These are phyloP conservation scores for Delia radicum DNA, from an alignment of 1,140 invertebrate species.

Conservation along the genomic window DNA sequence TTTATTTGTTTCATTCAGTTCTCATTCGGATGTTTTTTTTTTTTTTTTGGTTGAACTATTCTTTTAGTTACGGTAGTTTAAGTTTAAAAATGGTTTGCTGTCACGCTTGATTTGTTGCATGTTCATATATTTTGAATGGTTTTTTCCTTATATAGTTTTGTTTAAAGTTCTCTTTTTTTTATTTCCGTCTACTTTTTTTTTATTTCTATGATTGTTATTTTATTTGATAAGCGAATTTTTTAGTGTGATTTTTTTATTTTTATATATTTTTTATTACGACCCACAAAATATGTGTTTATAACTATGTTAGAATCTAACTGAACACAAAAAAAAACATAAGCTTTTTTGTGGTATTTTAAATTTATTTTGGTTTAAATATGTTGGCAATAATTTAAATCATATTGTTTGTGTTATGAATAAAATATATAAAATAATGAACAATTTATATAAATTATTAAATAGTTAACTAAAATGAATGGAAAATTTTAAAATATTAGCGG, in stretches of 20 bases:
- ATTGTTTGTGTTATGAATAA: background rate
- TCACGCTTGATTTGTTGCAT: slow-evolving; percentile 22
- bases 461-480: too few relatives aligned
- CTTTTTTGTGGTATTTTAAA: background rate
- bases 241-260: slow-evolving; percentile 14
- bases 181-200: slow-evolving; percentile 3
- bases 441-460: background rate
- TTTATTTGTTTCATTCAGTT: background rate
- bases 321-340: background rate
- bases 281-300: slow-evolving; percentile 22
- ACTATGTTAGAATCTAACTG: background rate
- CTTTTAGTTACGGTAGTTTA: slow-evolving; percentile 17
- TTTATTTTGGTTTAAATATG: background rate
- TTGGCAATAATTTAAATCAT: background rate
- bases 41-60: background rate
- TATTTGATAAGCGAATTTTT: slow-evolving; percentile 18
- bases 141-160: background rate
- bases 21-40: background rate
- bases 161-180: background rate
- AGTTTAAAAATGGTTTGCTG: slow-evolving; percentile 21
- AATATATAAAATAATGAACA: background rate
- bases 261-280: background rate
- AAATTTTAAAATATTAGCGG: too few relatives aligned
- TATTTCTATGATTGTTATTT: slow-evolving; percentile 12
- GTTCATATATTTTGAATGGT: slow-evolving; percentile 1